A percentile compares a stretch with the other conserved stretches of the same genome.
phyloP scores from a whole-genome alignment of 2,888 invertebrate species.

The Rhogogaster chlorosoma region DNA sequence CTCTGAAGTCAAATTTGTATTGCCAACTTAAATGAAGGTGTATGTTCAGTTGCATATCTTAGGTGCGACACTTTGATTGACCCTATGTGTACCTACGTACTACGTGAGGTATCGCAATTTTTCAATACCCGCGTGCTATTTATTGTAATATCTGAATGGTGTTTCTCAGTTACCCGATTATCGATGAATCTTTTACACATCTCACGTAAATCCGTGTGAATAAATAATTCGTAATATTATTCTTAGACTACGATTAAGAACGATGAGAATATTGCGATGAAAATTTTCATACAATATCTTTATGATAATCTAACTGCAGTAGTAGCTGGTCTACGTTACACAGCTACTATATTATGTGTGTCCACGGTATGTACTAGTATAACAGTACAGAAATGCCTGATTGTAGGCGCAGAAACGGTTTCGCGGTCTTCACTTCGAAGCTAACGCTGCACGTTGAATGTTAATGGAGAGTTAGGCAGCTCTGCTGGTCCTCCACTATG shows the following conservation, averaged over 20 bases:
- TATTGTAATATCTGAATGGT: not conserved
- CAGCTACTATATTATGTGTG: not conserved
- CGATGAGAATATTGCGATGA: not conserved
- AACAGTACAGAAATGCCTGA: constrained; percentile 60
- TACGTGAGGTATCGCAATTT: not conserved
- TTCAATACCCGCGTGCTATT: not conserved
- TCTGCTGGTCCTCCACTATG: not conserved
- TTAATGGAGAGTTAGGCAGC: constrained; percentile 54
- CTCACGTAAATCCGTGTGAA: not conserved
- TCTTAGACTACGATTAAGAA: not conserved
- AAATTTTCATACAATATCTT: not conserved
- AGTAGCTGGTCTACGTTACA: not conserved
- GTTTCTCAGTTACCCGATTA: not conserved
- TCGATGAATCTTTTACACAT: not conserved
- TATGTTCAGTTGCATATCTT: too few relatives aligned
- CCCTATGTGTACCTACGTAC: not conserved
- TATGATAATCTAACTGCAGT: not conserved
- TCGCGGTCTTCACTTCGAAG: constrained; percentile 56
- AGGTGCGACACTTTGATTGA: too few relatives aligned
- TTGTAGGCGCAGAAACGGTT: constrained; percentile 61
- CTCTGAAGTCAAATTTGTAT: too few relatives aligned
- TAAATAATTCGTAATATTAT: not conserved
- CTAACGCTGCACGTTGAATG: constrained; percentile 57
- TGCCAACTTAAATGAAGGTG: too few relatives aligned
- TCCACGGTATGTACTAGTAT: constrained; percentile 14